Conservation (phyloP, 2,888 invertebrate genomes). For the Smittia sp. region DNA sequence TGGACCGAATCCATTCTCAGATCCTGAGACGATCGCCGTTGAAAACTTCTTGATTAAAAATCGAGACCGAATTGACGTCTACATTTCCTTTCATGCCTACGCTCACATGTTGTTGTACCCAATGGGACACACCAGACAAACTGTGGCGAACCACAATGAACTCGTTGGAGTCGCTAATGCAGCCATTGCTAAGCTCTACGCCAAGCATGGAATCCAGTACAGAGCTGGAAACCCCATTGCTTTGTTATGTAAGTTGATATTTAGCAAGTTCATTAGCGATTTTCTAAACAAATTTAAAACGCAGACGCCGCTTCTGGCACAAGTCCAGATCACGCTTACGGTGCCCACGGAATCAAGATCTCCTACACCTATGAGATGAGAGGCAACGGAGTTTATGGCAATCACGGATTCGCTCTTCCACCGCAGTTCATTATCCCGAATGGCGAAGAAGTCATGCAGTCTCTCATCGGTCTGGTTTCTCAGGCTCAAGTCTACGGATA, state of each 20-base stretch:
- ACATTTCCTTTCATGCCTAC: slow-evolving; percentile 55
- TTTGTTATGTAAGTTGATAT: slow-evolving; percentile 56
- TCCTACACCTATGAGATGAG: slow-evolving; percentile 61
- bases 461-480: slow-evolving; percentile 56
- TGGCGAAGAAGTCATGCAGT: slow-evolving; percentile 59
- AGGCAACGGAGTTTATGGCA: slow-evolving; percentile 63
- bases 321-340: slow-evolving; percentile 58
- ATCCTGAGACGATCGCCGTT: slow-evolving; percentile 57
- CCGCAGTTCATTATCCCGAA: slow-evolving; percentile 61
- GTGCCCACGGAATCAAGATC: slow-evolving; percentile 54
- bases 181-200: slow-evolving; percentile 49
- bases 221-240: slow-evolving; percentile 60
- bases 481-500: slow-evolving; percentile 54
- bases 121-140: slow-evolving; percentile 51
- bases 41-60: slow-evolving; percentile 50
- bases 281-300: slow-evolving; percentile 52
- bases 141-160: slow-evolving; percentile 50
- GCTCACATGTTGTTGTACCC: slow-evolving; percentile 58
- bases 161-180: slow-evolving; percentile 53
- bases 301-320: slow-evolving; percentile 54
- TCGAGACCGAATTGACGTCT: slow-evolving; percentile 40
- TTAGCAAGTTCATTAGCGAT: too few species aligned
- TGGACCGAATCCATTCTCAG: slow-evolving; percentile 57
- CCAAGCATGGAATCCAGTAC: slow-evolving; percentile 59
- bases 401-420: slow-evolving; percentile 62